These are phyloP conservation scores for Clarias pachynema DNA, from an alignment of 2,797 vertebrate genomes.

Conservation along the genomic window DNA sequence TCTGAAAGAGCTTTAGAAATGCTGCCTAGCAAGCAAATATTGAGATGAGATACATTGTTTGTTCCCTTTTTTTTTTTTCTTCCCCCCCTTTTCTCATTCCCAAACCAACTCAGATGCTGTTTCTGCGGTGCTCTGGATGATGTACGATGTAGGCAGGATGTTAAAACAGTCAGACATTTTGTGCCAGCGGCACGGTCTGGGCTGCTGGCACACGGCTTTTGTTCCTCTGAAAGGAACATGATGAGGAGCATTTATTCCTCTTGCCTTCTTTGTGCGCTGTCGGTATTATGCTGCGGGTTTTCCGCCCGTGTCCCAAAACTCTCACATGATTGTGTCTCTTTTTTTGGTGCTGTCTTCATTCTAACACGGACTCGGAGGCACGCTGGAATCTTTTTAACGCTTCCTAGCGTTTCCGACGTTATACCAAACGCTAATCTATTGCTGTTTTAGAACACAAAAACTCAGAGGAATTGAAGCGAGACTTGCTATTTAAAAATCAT, in stretches of 20 bases:
- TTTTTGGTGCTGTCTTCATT: slow-evolving; percentile 1
- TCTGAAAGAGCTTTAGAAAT: slow-evolving; percentile 61
- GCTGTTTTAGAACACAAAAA: background rate
- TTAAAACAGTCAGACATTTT: slow-evolving; percentile 61
- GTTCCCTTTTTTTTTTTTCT: slow-evolving; percentile 29
- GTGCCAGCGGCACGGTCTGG: slow-evolving; percentile 62
- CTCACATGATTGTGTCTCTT: slow-evolving; percentile 8
- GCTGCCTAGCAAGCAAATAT: slow-evolving; percentile 45
- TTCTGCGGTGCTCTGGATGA: slow-evolving; percentile 62
- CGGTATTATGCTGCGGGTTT: slow-evolving; percentile 64
- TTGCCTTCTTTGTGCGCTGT: slow-evolving; percentile 71
- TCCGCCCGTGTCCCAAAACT: slow-evolving; percentile 37
- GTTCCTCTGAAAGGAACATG: slow-evolving; percentile 71
- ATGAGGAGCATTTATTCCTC: slow-evolving; percentile 64
- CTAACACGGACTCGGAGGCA: background rate
- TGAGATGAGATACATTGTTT: slow-evolving; percentile 62
- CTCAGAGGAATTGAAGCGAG: background rate
- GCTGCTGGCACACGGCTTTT: slow-evolving; percentile 61
- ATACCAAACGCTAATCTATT: background rate
- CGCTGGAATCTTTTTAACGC: background rate
- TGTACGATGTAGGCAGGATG: slow-evolving; percentile 65
- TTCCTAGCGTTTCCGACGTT: background rate
- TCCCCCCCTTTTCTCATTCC: slow-evolving; percentile 4
- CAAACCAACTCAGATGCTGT: slow-evolving; percentile 45
- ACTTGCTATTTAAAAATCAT: background rate